Conservation (phyloP, 2,113 vertebrate species). For the Chiloscyllium plagiosum region DNA sequence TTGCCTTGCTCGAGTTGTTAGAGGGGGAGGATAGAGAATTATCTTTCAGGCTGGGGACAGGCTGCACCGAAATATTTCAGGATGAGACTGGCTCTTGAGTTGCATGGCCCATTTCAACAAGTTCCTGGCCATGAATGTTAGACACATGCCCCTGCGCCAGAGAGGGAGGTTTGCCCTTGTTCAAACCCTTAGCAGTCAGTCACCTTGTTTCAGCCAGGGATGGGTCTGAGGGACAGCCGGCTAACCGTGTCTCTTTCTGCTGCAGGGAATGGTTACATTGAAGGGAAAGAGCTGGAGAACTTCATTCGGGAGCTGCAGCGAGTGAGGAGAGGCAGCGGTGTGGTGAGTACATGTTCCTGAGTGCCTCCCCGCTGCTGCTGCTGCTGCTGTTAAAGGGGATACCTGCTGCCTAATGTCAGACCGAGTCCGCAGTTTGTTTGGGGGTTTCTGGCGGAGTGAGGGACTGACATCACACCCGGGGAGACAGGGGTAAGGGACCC, state of each 20-base stretch:
- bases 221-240: neutral
- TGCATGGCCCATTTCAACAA: neutral
- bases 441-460: no score
- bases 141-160: neutral
- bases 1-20: neutral
- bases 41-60: neutral
- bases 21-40: neutral
- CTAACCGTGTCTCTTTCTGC: neutral
- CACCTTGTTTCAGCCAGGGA: neutral
- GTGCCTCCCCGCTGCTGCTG: no score
- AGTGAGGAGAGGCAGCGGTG: slow-evolving; percentile 79
- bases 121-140: neutral
- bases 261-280: slow-evolving; percentile 92
- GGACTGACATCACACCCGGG: neutral
- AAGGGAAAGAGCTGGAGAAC: slow-evolving; percentile 95
- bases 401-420: no score
- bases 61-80: neutral
- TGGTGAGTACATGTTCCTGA: slow-evolving; percentile 66
- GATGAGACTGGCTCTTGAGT: neutral
- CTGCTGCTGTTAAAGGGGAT: no score
- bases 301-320: slow-evolving; percentile 89
- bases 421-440: no score
- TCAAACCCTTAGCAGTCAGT: neutral
- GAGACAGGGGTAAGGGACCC: no score
- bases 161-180: neutral